Base-by-base conservation (phyloP, 2,888 invertebrate species). In the Phalera bucephala region DNA sequence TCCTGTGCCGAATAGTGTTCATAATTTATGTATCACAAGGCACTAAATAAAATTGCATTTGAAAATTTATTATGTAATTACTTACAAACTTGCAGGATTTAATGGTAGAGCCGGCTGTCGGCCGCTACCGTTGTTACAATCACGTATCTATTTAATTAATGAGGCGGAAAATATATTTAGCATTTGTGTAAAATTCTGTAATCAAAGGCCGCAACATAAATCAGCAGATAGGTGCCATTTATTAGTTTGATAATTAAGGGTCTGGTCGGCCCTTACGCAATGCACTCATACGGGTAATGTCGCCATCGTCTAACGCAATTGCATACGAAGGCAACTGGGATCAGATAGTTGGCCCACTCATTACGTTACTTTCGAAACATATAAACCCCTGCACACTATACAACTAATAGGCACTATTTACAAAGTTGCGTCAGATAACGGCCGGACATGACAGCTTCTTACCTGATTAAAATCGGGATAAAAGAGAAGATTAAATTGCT, bases 1-100 rank as follows among this genome's bases (percentile, higher is more conserved):
- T 84, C 86, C 70, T 67, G 69, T 54, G 46, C 70, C 64, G 47
- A 79, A 65, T 69, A 56, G 50, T 49, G 51, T 45, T 52, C 54
- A 59, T 68, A 68, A 71, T 69, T 63, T 52, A 52, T 55, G 52
- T 64, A 52, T 60, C 54, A 61, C 55, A 52, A 44, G 51, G 52
- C 41, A 50, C 51, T 56, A 49, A 52, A 40, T 55, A 47, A 50
- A 53, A 52, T 45, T 59, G 39, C 37, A 37, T 41, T 39, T 36
- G 36, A 46, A 31, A 52, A 42, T 39, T 28, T 17, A 13, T 26
- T 8, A 43, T 38, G 19, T 47, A 35, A 29, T 45, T 33, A 23
- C 10, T 20, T 13, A 25, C 11, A 29, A 28, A 7, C 6, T 29
- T 19, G 29, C 19, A 17, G 11, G 11, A 19, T 29, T 29, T 19